phyloP scores from a whole-genome alignment of 2,113 vertebrate species.

The Megatriorchis doriae region DNA sequence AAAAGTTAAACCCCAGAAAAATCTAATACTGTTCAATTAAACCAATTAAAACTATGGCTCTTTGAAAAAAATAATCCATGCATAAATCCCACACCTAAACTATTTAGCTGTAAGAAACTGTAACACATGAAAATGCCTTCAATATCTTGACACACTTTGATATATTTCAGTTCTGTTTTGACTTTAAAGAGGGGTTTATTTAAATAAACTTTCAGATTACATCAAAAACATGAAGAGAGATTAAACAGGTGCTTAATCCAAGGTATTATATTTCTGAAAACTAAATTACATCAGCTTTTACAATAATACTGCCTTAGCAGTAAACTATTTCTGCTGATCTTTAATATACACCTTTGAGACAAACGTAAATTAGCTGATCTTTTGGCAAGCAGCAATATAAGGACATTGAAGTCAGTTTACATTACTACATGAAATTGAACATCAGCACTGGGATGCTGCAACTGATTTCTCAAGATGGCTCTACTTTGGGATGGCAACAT shows the following conservation, averaged over 20 bases:
- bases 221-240: background rate
- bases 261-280: background rate
- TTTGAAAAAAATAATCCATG: background rate
- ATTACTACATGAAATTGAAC: background rate
- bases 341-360: background rate
- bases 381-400: background rate
- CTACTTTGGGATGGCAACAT: background rate
- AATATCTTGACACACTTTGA: background rate
- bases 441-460: background rate
- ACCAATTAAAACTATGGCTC: background rate
- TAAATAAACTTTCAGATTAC: slow-evolving; percentile 25
- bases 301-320: background rate
- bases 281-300: background rate
- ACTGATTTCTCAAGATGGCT: background rate
- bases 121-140: background rate
- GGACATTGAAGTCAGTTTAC: background rate
- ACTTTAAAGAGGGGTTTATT: background rate
- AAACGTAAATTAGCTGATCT: background rate
- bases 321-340: background rate
- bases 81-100: background rate
- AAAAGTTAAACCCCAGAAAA: background rate
- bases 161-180: background rate
- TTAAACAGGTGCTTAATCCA: background rate
- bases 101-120: background rate
- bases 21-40: background rate